phyloP scores from a whole-genome alignment of 2,113 vertebrate species.

The Xenus cinereus region DNA sequence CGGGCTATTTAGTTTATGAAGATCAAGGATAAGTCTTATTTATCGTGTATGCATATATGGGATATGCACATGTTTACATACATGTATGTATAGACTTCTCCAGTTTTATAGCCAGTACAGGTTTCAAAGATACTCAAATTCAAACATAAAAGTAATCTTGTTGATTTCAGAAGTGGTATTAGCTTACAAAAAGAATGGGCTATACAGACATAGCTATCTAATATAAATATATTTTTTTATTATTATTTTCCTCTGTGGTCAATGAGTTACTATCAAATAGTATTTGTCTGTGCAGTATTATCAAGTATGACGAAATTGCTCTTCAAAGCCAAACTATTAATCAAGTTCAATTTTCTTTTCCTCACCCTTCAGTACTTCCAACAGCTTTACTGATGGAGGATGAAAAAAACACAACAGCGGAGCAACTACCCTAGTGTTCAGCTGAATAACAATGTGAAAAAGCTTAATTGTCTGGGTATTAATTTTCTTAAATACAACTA shows the following conservation, averaged over 20 bases:
- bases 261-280: background rate
- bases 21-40: background rate
- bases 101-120: background rate
- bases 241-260: background rate
- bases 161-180: background rate
- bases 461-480: background rate
- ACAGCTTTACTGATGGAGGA: background rate
- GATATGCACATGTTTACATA: background rate
- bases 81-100: background rate
- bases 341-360: background rate
- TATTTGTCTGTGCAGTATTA: background rate
- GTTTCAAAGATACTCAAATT: background rate
- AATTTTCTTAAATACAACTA: background rate
- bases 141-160: background rate
- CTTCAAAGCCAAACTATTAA: background rate
- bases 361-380: background rate
- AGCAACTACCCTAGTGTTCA: background rate
- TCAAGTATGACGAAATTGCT: background rate
- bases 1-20: background rate
- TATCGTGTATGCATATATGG: background rate
- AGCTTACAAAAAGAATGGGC: background rate
- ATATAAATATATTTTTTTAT: background rate
- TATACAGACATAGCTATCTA: background rate
- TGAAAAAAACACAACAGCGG: background rate
- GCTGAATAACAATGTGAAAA: background rate